Conservation (phyloP, 2,797 vertebrate species). For the Ceryle rudis region DNA sequence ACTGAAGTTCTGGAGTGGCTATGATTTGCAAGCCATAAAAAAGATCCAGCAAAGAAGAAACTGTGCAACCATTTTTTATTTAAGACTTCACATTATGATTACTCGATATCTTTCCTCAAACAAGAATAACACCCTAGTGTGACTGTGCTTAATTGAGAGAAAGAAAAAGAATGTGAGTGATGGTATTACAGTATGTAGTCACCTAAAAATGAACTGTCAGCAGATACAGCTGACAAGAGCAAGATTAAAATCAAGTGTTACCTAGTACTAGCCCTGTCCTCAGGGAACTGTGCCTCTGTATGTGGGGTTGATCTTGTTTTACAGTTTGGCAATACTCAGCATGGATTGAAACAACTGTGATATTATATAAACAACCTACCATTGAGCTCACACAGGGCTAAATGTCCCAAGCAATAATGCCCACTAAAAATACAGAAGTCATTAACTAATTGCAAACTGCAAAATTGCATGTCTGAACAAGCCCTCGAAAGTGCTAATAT, state of each 20-base stretch:
- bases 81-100: not conserved
- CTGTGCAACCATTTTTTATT: not conserved
- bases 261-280: conserved; percentile 11
- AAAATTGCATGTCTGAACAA: not conserved
- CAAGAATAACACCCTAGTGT: not conserved
- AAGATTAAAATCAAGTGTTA: conserved; percentile 28
- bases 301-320: not conserved
- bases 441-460: not conserved
- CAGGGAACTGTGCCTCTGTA: not conserved
- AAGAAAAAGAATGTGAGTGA: not conserved
- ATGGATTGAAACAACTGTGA: not conserved
- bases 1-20: not conserved
- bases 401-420: not conserved
- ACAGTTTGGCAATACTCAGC: not conserved
- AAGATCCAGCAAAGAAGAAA: not conserved
- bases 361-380: not conserved
- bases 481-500: not conserved
- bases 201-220: conserved; percentile 47
- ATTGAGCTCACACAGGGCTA: not conserved
- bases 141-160: not conserved
- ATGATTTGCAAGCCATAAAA: not conserved
- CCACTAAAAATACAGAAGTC: not conserved
- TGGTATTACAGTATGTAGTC: not conserved
- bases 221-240: conserved; percentile 39
- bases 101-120: not conserved